Evolutionary conservation across 2,113 vertebrate species (phyloP), one percentile per base, ranked within the genome.

Genomic region (Petroica traversi): DNA sequence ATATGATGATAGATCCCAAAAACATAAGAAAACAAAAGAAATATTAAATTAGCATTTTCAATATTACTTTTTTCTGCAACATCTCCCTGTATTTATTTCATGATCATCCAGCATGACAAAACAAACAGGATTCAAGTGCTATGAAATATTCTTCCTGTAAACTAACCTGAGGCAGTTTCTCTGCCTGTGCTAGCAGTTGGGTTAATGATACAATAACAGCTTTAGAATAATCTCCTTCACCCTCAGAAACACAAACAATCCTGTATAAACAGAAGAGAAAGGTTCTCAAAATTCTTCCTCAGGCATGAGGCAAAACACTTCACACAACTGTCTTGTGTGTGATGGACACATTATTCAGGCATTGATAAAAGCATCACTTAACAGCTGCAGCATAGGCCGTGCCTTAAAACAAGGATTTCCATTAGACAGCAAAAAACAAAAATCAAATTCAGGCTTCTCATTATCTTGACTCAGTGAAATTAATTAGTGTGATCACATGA

Each of bases 81-180:
- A 57, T 41, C 57, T 71, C 24, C 49, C 52, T 75, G 48, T 75
- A 63, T 91, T 89, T 93, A 87, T 77, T 93, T 87, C 36, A 81
- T 64, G 10, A 73, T 26, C 73, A 80, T 11, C 25, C 48, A 84
- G 31, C 57, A 88, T 66, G 52, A 86, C 36, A 92, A 95, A 88
- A 71, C 64, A 94, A 94, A 92, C 55, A 92, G 43, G 38, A 93
- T 43, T 84, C 34, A 36, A 86, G 64, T 59, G 36, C 40, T 74
- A 25, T 36, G 76, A 92, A 81, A 58, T 63, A 89, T 48, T 88
- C 63, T 61, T 81, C 79, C 73, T 61, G 54, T 36, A 77, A 84
- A 85, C 7, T 68, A 64, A 80, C 89, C 71, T 63, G 58, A 91
- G 89, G 94, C 88, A 89, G 14, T 74, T 91, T 95, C 41, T 84